phyloP scores from a whole-genome alignment of 2,888 invertebrate genomes.

The Trissolcus brochymenae region DNA sequence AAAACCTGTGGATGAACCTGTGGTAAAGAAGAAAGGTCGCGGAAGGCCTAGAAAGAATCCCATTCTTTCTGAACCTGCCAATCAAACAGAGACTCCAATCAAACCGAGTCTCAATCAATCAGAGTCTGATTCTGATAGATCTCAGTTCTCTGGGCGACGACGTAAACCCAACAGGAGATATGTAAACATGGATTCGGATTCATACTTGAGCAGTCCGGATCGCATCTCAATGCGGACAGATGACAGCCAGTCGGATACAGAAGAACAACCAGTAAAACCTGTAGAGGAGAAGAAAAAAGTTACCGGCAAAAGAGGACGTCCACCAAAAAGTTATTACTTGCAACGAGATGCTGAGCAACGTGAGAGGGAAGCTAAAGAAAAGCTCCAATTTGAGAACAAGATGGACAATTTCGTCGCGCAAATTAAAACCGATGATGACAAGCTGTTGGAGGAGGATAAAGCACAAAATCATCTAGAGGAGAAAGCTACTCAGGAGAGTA shows the following conservation, averaged over 20 bases:
- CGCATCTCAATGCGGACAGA: conserved; percentile 66
- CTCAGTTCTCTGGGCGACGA: conserved; percentile 65
- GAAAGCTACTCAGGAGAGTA: conserved; percentile 15
- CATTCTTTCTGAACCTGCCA: conserved; percentile 22
- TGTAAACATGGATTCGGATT: conserved; percentile 60
- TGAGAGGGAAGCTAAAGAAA: too few relatives aligned
- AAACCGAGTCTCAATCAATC: conserved; percentile 63
- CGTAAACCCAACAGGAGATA: conserved; percentile 69
- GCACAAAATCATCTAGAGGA: neutral
- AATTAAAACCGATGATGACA: neutral
- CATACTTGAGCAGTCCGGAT: conserved; percentile 65
- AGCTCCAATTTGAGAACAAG: neutral
- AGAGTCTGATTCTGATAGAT: conserved; percentile 68
- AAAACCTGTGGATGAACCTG: conserved; percentile 26
- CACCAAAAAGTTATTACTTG: conserved; percentile 33
- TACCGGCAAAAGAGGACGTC: conserved; percentile 35
- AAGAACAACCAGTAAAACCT: conserved; percentile 55
- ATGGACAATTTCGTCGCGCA: neutral
- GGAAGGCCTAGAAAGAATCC: conserved; percentile 61
- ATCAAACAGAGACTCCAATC: conserved; percentile 39
- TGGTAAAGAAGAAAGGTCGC: conserved; percentile 59
- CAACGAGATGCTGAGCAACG: conserved; percentile 31
- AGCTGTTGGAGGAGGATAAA: neutral
- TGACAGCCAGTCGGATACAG: conserved; percentile 70
- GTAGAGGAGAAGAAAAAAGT: conserved; percentile 33